These are phyloP conservation scores for Ditylenchus dipsaci DNA, from an alignment of 1,140 invertebrate genomes.

Conservation along the genomic window DNA sequence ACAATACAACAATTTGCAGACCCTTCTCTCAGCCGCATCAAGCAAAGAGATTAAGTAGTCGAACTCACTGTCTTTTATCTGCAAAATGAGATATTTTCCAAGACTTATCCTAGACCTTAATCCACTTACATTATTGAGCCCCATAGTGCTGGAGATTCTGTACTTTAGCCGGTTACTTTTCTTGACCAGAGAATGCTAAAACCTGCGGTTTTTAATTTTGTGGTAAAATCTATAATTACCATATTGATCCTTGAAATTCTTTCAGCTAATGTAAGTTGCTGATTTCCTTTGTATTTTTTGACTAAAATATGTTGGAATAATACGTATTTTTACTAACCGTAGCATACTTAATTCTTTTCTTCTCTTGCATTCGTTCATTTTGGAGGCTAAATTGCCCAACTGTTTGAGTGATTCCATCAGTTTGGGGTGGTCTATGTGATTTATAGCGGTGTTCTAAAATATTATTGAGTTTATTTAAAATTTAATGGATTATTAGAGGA, in stretches of 20 bases:
- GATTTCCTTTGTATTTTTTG: slow-evolving; percentile 23
- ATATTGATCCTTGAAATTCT: slow-evolving; percentile 35
- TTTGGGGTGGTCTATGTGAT: slow-evolving; percentile 52
- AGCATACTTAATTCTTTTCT: slow-evolving; percentile 46
- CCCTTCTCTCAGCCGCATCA: slow-evolving; percentile 39
- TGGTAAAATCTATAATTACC: too few species aligned
- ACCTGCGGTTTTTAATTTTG: too few species aligned
- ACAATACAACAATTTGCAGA: slow-evolving; percentile 46
- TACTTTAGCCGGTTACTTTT: slow-evolving; percentile 47
- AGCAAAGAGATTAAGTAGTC: slow-evolving; percentile 28
- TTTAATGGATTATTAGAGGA: too few species aligned
- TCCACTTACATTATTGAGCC: slow-evolving; percentile 28
- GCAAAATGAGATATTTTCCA: slow-evolving; percentile 1
- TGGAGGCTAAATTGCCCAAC: slow-evolving; percentile 41
- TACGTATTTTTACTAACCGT: background rate
- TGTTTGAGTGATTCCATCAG: slow-evolving; percentile 48
- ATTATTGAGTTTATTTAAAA: too few species aligned
- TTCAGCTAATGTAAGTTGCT: slow-evolving; percentile 32
- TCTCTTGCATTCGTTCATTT: slow-evolving; percentile 54
- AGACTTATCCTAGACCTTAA: background rate
- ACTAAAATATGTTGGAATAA: slow-evolving; percentile 21
- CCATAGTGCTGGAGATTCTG: slow-evolving; percentile 35
- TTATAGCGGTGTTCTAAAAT: slow-evolving; percentile 36
- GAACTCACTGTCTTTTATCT: slow-evolving; percentile 39
- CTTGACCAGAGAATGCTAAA: slow-evolving; percentile 42